These are phyloP conservation scores for Crypturellus undulatus DNA, from an alignment of 2,113 vertebrate genomes.

Conservation along the genomic window DNA sequence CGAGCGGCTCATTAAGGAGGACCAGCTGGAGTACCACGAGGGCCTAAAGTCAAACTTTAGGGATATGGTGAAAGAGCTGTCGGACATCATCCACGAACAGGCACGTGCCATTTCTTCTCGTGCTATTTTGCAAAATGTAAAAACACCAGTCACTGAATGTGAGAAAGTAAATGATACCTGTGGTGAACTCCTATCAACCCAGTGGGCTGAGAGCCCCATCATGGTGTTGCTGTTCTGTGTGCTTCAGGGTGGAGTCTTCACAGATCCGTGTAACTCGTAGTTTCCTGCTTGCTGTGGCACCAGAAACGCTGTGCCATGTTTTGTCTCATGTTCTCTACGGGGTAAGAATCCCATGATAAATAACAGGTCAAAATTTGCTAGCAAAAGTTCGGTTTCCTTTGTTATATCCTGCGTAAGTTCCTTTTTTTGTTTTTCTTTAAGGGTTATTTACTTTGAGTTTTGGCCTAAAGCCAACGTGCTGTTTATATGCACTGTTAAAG, in stretches of 20 bases:
- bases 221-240: neutral
- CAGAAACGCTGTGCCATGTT: neutral
- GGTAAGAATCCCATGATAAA: neutral
- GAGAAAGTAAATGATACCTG: neutral
- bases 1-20: conserved; percentile 95
- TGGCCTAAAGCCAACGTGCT: neutral
- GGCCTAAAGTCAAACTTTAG: conserved; percentile 94
- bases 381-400: neutral
- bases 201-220: neutral
- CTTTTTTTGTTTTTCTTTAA: neutral
- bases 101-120: conserved; percentile 41
- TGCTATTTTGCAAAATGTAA: neutral
- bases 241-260: neutral
- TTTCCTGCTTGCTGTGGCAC: neutral
- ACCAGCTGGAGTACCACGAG: conserved; percentile 96
- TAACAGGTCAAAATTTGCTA: neutral
- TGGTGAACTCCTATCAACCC: neutral
- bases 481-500: neutral
- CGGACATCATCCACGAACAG: conserved; percentile 97
- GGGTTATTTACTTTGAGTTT: neutral
- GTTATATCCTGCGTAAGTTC: neutral
- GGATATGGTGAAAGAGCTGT: conserved; percentile 97
- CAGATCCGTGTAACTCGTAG: neutral
- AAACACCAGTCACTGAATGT: accelerated
- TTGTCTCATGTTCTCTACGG: neutral